These are phyloP conservation scores for Vanessa cardui DNA, from an alignment of 2,888 invertebrate genomes.

Conservation along the genomic window DNA sequence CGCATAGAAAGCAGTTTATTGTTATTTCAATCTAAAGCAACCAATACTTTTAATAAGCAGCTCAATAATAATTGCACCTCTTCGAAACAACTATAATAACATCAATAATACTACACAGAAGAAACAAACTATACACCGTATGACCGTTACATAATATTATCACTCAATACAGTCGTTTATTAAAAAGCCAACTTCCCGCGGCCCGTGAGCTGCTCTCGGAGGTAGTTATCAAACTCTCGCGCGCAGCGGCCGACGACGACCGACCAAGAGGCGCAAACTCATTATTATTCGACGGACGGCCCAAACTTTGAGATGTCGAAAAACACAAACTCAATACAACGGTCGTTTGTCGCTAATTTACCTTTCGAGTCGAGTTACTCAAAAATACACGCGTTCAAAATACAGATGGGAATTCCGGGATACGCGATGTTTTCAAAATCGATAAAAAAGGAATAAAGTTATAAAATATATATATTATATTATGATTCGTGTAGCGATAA, in stretches of 20 bases:
- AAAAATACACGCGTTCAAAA: background rate
- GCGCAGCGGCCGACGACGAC: background rate
- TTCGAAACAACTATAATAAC: too few species aligned
- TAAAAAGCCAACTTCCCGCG: background rate
- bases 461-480: too few species aligned
- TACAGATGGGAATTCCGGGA: background rate
- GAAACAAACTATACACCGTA: too few species aligned
- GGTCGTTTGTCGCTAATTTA: conserved; percentile 11
- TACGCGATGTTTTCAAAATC: too few species aligned
- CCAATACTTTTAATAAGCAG: too few species aligned
- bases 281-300: conserved; percentile 8
- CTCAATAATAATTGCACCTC: too few species aligned
- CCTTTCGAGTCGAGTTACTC: background rate
- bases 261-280: background rate
- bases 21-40: background rate
- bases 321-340: conserved; percentile 1
- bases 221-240: background rate
- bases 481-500: too few species aligned
- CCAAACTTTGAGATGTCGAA: conserved; percentile 9
- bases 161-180: background rate
- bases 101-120: too few species aligned
- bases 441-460: too few species aligned
- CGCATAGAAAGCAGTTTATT: background rate
- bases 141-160: too few species aligned
- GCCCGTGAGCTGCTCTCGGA: background rate